Conservation (phyloP, 2,797 vertebrate species). For the Hoplostethus atlanticus region DNA sequence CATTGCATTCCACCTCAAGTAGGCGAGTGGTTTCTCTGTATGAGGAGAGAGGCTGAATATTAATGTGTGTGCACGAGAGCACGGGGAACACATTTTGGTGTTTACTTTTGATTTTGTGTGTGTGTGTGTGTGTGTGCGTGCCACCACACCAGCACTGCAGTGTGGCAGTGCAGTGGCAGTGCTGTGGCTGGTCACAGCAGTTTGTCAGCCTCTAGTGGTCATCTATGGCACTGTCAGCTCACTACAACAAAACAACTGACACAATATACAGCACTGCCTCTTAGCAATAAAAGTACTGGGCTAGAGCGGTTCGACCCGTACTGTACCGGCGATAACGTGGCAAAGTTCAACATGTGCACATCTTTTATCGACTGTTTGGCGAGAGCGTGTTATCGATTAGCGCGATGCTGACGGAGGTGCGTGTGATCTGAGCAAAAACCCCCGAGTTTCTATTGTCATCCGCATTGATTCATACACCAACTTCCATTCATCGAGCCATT, state of each 20-base stretch:
- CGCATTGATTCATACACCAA: constrained; percentile 56
- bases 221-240: constrained; percentile 47
- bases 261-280: neutral
- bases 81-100: neutral
- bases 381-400: constrained; percentile 53
- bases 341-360: too few relatives aligned
- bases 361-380: constrained; percentile 17
- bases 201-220: constrained; percentile 85
- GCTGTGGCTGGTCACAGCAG: constrained; percentile 55
- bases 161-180: neutral
- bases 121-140: neutral
- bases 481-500: constrained; percentile 69
- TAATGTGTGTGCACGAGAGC: constrained; percentile 11
- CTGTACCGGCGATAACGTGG: too few relatives aligned
- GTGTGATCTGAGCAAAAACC: constrained; percentile 20
- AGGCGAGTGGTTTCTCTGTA: constrained; percentile 14
- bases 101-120: constrained; percentile 4
- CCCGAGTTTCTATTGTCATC: constrained; percentile 50
- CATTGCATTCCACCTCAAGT: neutral
- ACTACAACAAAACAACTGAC: constrained; percentile 11
- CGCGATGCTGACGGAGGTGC: constrained; percentile 17
- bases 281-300: neutral
- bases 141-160: constrained; percentile 17
- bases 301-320: too few relatives aligned
- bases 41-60: neutral